Conservation (phyloP, 2,113 vertebrate genomes). For the Gasterosteus aculeatus region DNA sequence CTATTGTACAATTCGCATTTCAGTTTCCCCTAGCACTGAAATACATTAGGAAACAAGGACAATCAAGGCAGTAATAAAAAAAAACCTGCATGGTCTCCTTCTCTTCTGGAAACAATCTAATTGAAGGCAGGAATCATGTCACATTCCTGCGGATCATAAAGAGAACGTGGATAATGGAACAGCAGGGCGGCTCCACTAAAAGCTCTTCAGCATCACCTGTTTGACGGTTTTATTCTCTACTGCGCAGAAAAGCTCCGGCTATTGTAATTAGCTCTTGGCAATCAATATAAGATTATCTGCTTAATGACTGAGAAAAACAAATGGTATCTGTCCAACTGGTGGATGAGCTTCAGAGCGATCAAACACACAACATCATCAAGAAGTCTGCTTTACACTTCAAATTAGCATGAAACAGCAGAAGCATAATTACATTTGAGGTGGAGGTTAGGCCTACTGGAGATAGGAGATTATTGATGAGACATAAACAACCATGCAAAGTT, state of each 20-base stretch:
- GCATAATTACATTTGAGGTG: constrained; percentile 67
- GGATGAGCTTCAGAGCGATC: constrained; percentile 52
- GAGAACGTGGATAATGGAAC: constrained; percentile 5
- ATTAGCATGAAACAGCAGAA: constrained; percentile 66
- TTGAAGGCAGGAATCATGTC: not conserved
- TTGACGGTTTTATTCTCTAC: constrained; percentile 31
- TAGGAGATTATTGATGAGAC: constrained; percentile 56
- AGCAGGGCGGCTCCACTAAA: not conserved
- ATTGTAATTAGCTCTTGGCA: constrained; percentile 72
- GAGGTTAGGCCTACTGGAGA: constrained; percentile 65
- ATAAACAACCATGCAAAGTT: constrained; percentile 42
- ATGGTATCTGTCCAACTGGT: constrained; percentile 59
- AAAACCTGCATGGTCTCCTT: constrained; percentile 7
- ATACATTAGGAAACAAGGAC: constrained; percentile 29
- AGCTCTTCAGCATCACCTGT: constrained; percentile 49
- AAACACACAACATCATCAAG: constrained; percentile 60
- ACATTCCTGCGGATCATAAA: constrained; percentile 55
- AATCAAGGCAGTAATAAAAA: constrained; percentile 37
- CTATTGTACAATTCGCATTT: constrained; percentile 9
- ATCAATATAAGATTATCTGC: constrained; percentile 73
- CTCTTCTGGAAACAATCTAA: constrained; percentile 33
- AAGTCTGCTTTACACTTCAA: constrained; percentile 59
- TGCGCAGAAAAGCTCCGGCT: constrained; percentile 35
- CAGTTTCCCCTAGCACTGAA: constrained; percentile 25
- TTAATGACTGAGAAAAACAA: constrained; percentile 71